Percentiles rank a stretch among this genome's conserved stretches.
These are phyloP conservation scores for Chionoecetes opilio DNA, from an alignment of 1,140 invertebrate species.

Conservation along the genomic window DNA sequence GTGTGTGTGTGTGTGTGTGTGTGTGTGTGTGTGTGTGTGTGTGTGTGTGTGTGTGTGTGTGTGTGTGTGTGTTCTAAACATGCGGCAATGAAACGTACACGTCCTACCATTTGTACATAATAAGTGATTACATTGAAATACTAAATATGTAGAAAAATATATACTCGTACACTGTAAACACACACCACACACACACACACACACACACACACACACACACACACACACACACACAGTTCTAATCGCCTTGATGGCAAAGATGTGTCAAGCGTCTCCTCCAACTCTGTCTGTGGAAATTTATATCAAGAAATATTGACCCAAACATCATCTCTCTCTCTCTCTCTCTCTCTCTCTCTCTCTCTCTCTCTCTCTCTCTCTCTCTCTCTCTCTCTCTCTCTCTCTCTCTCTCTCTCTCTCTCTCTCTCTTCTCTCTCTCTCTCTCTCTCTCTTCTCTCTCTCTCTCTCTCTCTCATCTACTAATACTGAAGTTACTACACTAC, in stretches of 20 bases:
- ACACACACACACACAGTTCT: not conserved
- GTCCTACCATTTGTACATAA: too few species aligned
- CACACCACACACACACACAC: not conserved
- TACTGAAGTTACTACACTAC: too few species aligned
- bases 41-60: constrained; percentile 27
- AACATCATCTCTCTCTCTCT: constrained; percentile 10
- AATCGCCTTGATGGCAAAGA: not conserved
- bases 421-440: constrained; percentile 43
- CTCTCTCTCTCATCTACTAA: too few species aligned
- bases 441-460: constrained; percentile 43
- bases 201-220: constrained; percentile 27
- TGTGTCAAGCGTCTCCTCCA: not conserved
- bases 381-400: not conserved
- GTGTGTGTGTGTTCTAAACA: not conserved
- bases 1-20: constrained; percentile 18
- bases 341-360: constrained; percentile 36
- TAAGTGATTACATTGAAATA: too few species aligned
- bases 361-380: constrained; percentile 47
- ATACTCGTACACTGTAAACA: not conserved
- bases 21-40: constrained; percentile 27
- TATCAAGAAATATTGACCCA: constrained; percentile 4
- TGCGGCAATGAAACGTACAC: too few species aligned
- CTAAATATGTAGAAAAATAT: too few species aligned
- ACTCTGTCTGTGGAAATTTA: not conserved
- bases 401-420: constrained; percentile 27